Conservation (phyloP, 2,113 vertebrate genomes). For the Oryctolagus cuniculus region mOryCun1.1 NC_091438.1:9138501-9139000, state of each 20-base stretch:
- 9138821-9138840: no score
- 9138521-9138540: not conserved
- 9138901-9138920: no score
- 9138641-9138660: not conserved
- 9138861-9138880: no score
- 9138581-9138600: not conserved
- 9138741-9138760: no score
- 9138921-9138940: no score
- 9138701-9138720: not conserved
- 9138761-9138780: no score
- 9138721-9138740: not conserved
- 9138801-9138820: not conserved
- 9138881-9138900: no score
- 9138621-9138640: not conserved
- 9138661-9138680: not conserved
- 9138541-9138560: not conserved
- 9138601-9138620: not conserved
- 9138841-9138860: no score
- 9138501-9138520: conserved; percentile 9
- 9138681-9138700: no score
- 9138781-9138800: not conserved
- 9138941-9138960: no score
- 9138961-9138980: no score
- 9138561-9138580: not conserved
- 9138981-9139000: no score